These are phyloP conservation scores for Tyrannus savana DNA, from an alignment of 2,113 vertebrate species.

Conservation along the genomic window DNA sequence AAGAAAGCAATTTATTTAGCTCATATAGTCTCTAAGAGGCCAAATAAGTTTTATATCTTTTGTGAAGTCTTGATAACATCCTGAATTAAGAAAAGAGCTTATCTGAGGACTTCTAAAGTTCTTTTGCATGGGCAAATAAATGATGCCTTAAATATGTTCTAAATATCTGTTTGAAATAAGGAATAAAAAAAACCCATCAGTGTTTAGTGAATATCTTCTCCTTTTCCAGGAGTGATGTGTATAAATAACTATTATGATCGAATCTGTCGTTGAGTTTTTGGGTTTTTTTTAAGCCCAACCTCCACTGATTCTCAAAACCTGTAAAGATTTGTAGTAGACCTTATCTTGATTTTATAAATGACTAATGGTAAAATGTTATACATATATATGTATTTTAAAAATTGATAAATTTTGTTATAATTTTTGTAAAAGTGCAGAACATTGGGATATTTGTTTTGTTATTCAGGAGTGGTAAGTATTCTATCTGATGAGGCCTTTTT, in stretches of 20 bases:
- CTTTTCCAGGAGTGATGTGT: background rate
- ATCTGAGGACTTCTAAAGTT: background rate
- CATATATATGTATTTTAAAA: background rate
- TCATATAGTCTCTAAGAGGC: conserved; percentile 39
- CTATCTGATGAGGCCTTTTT: background rate
- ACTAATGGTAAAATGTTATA: background rate
- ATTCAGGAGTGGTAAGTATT: background rate
- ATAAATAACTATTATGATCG: background rate
- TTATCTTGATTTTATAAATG: background rate
- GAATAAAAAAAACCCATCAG: background rate
- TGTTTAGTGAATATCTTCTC: background rate
- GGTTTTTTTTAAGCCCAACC: background rate
- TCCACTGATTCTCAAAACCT: background rate
- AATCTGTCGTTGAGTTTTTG: background rate
- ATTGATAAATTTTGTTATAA: background rate
- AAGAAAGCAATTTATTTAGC: conserved; percentile 8
- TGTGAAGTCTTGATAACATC: background rate
- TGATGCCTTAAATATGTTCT: background rate
- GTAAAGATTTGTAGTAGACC: background rate
- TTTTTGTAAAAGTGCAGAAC: background rate
- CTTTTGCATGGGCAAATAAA: background rate
- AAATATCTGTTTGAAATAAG: background rate
- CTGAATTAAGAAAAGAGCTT: background rate
- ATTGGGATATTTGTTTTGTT: background rate
- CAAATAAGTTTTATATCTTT: background rate